Base-by-base conservation (phyloP, 2,888 invertebrate genomes). In the Protophormia terraenovae region DNA sequence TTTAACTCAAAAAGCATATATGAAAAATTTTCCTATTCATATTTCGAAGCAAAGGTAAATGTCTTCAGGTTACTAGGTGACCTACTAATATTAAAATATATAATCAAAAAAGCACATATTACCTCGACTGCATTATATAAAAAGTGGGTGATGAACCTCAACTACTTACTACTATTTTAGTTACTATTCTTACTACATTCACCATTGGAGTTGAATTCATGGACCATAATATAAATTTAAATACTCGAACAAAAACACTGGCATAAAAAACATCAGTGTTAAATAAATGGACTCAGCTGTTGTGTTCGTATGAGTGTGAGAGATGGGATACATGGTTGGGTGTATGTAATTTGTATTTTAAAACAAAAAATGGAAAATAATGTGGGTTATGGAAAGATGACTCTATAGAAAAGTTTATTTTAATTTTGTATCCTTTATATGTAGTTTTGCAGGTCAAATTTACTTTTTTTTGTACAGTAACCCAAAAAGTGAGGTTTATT, bases 51-150 rank as follows among this genome's bases (percentile, higher is more conserved):
- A 73, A 66, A 80, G 72, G 73, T 62, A 84, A 80, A 80, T 84
- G 84, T 84, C 80, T 80, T 75, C 35, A 71, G 84, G 84, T 84
- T 84, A 84, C 80, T 66, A 35, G 84, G 84, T 80, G 84, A 84
- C 84, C 80, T 66, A 72, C 24, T 55, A 72, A 64, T 50, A 29
- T 53, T 7, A 45, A 58, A 19, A 60, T 22, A n/a, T 27, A 60
- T 32, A 6, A 32, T 7, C 32, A 32, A 32, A 47, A 7, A 19
- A 16, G 19, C 19, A 2, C 19, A 10, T 24, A 24, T 12, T 12
- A 47, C n/a, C 14, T 4, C 5, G 12, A 3, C 32, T 32, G 7
- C 32, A 32, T 7, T 41, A n/a, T 6, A 14, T 8, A n/a, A 62
- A 66, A 41, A 29, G 22, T 27, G n/a, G 77, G 29, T 66, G 76